A percentile compares a stretch with the other conserved stretches of the same genome.
Evolutionary conservation across 2,888 invertebrate species (phyloP).

Genomic region (Dryomyza anilis): DNA sequence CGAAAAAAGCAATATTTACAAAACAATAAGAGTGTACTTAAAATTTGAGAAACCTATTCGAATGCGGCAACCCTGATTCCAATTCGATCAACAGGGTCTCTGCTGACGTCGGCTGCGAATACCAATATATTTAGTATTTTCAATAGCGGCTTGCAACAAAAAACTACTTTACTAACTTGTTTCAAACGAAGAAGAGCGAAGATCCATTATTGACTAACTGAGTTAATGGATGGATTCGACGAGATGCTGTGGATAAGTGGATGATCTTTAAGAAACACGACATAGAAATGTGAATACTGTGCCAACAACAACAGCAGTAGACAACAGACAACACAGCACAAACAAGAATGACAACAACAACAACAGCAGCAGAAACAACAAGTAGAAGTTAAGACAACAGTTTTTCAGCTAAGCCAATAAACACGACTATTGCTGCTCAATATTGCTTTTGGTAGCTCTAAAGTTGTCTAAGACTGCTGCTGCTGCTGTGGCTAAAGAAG

Average conservation of each 20-base stretch:
- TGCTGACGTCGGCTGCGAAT: background rate
- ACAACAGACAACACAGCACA: background rate
- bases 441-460: background rate
- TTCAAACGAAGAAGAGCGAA: background rate
- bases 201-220: background rate
- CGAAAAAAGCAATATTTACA: too few relatives aligned
- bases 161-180: background rate
- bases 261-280: conserved; percentile 1
- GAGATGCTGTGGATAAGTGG: background rate
- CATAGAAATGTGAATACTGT: too few relatives aligned
- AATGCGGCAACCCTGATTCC: too few relatives aligned
- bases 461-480: too few relatives aligned
- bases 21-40: too few relatives aligned
- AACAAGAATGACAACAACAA: background rate
- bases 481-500: conserved; percentile 7
- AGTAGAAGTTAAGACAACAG: background rate
- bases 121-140: background rate
- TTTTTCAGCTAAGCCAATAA: background rate
- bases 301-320: too few relatives aligned
- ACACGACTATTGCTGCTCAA: background rate
- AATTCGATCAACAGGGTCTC: conserved; percentile 3
- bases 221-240: background rate
- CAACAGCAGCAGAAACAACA: conserved; percentile 1
- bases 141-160: background rate
- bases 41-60: too few relatives aligned